Evolutionary conservation across 1,140 invertebrate genomes (phyloP), one percentile per base, ranked within the genome.

Genomic region (Lepidurus couesii): DNA sequence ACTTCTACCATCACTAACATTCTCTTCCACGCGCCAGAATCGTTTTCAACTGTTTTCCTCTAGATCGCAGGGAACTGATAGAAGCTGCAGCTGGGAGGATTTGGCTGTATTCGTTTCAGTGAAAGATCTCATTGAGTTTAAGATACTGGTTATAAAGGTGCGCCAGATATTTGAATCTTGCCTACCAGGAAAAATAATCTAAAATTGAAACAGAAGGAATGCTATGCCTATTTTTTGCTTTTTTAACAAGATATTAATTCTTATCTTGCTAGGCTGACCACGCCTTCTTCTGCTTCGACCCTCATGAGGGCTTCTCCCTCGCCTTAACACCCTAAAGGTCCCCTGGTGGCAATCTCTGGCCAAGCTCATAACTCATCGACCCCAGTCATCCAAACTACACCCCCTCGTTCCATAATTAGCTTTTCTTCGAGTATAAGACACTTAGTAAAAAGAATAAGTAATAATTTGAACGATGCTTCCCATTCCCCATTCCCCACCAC

Each of bases 11-110:
- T 34, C 34, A 34, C 0, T 34, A 34, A 21, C 53, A 1, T 65
- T 65, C 16, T 0, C 21, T 65, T 65, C 21, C 53, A 65, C 53
- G 53, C 21, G 53, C 53, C 53, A 65, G 53, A 65, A 65, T 65
- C 53, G n/a, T 65, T 21, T 65, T 13, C 53, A 65, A 21, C 53
- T 7, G 21, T 65, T 65, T 65, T 16, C 16, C 8, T 65, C n/a
- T 34, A 65, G 53, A 65, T 65, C 53, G 53, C 21, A 65, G 16
- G 53, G 16, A 65, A 65, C 53, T 65, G 53, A 65, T 65, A 65
- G n/a, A 21, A n/a, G 53, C 8, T 21, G 16, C n/a, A 65, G 53
- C 21, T 21, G 16, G 16, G 13, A 7, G 16, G 16, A n/a, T 4
- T 65, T 65, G 53, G 21, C 53, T 65, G 8, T 21, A 65, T 65